Evolutionary conservation across 2,797 vertebrate genomes (phyloP), one percentile per base, ranked within the genome.

Genomic region (Apodemus agrarius): DNA sequence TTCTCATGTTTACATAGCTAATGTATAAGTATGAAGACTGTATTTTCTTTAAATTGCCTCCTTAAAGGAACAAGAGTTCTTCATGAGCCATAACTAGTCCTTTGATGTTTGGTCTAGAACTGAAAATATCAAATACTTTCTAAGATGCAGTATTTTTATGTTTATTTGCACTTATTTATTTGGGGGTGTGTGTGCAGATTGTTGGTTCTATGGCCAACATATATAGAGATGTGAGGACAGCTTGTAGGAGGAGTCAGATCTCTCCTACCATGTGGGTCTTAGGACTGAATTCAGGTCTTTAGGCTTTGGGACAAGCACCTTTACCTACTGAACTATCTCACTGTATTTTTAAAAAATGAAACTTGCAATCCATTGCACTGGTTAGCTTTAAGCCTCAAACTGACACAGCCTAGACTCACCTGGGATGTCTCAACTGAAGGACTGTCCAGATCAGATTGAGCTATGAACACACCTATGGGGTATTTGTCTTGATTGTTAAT

Each of bases 51-150:
- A 87, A 76, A 49, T 17, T 12, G 13, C 37, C 3, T 95, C n/a
- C 59, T 89, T 46, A 19, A 59, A 82, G 43, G 65, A 43, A 31
- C 46, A 78, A 72, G 75, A n/a, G 24, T 76, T 49, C 63, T 92
- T 85, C 61, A 2, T 40, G 29, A 6, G 79, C 59, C 59, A 57
- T 3, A 37, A 80, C 13, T 65, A 78, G 10, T 10, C 76, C 26
- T 85, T 85, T 79, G 16, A 81, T n/a, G 13, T 52, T 94, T 88
- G 40, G 49, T 57, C 72, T 79, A 82, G 90, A 88, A 16, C 29
- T 61, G 59, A 92, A 78, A 65, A 84, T 87, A 83, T 93, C 22
- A 43, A 87, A 89, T 24, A 52, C 57, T 40, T 83, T 89, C 81
- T 54, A 94, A 63, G 52, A 29, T 86, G 31, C 54, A 46, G n/a